phyloP scores from a whole-genome alignment of 1,140 invertebrate species.

The Dendroctonus ponderosae region DNA sequence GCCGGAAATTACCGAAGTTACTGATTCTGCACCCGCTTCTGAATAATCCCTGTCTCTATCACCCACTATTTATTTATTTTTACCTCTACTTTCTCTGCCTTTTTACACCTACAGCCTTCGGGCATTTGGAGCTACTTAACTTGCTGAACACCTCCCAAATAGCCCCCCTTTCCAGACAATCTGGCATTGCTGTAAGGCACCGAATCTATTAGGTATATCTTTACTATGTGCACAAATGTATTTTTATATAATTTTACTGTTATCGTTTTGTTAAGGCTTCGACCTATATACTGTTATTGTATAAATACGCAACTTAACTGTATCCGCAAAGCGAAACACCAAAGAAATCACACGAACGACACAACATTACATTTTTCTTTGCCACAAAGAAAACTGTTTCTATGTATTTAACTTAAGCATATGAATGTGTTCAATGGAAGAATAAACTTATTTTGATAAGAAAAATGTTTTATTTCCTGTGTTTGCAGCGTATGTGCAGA shows the following conservation, averaged over 20 bases:
- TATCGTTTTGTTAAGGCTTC: too few species aligned
- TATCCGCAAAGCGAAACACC: too few species aligned
- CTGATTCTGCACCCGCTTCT: constrained; percentile 33
- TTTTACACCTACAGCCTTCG: constrained; percentile 1
- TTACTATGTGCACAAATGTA: constrained; percentile 28
- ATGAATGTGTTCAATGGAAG: too few species aligned
- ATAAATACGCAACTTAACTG: too few species aligned
- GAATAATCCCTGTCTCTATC: constrained; percentile 40
- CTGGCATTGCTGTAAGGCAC: background rate
- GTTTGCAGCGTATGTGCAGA: too few species aligned
- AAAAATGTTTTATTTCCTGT: too few species aligned
- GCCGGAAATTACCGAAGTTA: constrained; percentile 45
- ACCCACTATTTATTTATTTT: constrained; percentile 27
- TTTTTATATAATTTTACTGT: constrained; percentile 29
- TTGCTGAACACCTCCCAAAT: background rate
- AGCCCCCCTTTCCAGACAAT: background rate
- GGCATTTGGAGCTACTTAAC: background rate
- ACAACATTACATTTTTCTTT: too few species aligned
- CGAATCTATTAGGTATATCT: background rate
- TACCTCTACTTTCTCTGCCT: constrained; percentile 13
- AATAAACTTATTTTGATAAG: too few species aligned
- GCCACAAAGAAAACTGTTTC: too few species aligned
- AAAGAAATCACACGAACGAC: too few species aligned
- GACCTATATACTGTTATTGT: too few species aligned
- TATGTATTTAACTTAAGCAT: too few species aligned